phyloP scores from a whole-genome alignment of 2,888 invertebrate genomes.

The Barypeithes pellucidus region DNA sequence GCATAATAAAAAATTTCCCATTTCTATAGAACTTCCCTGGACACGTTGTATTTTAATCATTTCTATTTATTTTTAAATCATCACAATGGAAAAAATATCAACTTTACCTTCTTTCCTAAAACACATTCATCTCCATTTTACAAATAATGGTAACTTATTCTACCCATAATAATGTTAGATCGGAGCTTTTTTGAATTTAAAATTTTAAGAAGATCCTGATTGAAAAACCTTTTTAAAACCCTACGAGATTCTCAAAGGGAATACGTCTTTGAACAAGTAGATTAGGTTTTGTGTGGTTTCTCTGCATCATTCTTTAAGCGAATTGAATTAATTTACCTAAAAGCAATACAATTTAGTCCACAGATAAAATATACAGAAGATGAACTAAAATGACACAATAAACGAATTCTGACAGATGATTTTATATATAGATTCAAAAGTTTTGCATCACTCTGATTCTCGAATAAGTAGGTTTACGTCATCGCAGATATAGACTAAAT shows the following conservation, averaged over 20 bases:
- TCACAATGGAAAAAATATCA: not conserved
- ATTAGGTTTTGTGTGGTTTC: constrained; percentile 27
- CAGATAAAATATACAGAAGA: not conserved
- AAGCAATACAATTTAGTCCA: not conserved
- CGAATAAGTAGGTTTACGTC: no score
- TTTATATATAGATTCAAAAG: no score
- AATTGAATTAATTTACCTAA: not conserved
- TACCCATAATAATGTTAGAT: not conserved
- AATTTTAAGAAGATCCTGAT: constrained; percentile 32
- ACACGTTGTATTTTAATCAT: no score
- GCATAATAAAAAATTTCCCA: no score
- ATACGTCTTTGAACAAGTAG: constrained; percentile 33
- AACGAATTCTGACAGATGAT: not conserved
- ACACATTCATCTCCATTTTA: not conserved
- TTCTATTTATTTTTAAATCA: no score
- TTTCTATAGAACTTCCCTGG: no score
- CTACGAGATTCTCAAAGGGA: constrained; percentile 36
- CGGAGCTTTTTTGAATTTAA: constrained; percentile 20
- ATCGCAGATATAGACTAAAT: no score
- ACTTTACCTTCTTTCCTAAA: not conserved
- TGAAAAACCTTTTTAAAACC: constrained; percentile 36
- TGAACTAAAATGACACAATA: not conserved
- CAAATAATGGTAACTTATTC: constrained; percentile 8
- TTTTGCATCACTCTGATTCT: no score
- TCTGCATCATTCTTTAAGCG: constrained; percentile 3